phyloP scores from a whole-genome alignment of 2,113 vertebrate species.

The Tapirus terrestris region DNA sequence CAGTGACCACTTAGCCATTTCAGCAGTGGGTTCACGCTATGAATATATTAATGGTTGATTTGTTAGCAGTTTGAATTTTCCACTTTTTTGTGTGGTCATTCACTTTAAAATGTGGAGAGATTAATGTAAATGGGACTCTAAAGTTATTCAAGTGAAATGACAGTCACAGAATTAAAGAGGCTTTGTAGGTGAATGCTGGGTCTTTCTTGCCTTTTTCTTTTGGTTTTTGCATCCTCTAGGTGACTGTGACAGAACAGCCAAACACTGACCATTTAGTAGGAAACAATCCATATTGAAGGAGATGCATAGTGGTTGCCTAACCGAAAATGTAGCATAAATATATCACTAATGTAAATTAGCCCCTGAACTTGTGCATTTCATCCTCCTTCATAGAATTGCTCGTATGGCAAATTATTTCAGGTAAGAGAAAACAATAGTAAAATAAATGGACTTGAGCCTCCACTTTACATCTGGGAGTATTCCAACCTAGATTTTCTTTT shows the following conservation, averaged over 20 bases:
- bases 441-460: neutral
- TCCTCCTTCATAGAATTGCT: neutral
- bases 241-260: neutral
- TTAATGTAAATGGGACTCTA: neutral
- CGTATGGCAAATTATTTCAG: neutral
- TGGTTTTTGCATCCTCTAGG: neutral
- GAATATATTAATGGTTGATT: neutral
- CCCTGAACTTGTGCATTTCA: neutral
- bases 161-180: neutral
- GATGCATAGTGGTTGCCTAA: neutral
- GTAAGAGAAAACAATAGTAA: neutral
- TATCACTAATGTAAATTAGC: neutral
- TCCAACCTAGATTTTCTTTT: neutral
- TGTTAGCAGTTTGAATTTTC: neutral
- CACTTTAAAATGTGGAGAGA: neutral
- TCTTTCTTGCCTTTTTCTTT: neutral
- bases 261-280: neutral
- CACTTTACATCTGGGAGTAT: neutral
- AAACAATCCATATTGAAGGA: neutral
- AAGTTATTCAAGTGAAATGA: slow-evolving; percentile 31
- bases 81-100: neutral
- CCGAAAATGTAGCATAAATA: neutral
- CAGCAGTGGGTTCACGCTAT: neutral
- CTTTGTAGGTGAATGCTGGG: neutral
- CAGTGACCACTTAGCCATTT: neutral